Conservation (phyloP, 2,888 invertebrate species). For the Agrenia bidenticulata region DNA sequence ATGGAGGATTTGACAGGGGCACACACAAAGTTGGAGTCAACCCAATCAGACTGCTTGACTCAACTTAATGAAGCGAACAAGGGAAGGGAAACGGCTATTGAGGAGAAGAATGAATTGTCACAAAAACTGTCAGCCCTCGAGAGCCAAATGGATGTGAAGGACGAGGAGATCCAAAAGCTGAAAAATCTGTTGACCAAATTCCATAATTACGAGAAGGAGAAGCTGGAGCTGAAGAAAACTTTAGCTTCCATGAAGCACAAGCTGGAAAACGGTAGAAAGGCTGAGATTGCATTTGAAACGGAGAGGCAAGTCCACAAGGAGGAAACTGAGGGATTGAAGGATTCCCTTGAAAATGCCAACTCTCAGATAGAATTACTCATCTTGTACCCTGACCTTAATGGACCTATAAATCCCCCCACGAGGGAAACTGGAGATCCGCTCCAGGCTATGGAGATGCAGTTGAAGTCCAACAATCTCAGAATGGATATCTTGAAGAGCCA, state of each 20-base stretch:
- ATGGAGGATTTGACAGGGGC: slow-evolving; percentile 27
- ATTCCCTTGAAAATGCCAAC: slow-evolving; percentile 18
- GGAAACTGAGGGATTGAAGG: slow-evolving; percentile 9
- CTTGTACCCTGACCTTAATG: slow-evolving; percentile 40
- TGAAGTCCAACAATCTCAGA: slow-evolving; percentile 39
- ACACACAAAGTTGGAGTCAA: slow-evolving; percentile 21
- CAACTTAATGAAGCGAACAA: slow-evolving; percentile 18
- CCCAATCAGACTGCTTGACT: neutral
- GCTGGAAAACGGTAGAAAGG: neutral
- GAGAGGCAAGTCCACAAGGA: neutral
- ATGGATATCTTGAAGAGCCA: slow-evolving; percentile 39
- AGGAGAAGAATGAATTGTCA: slow-evolving; percentile 11
- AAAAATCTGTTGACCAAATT: neutral
- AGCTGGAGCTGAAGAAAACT: slow-evolving; percentile 7
- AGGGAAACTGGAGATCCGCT: slow-evolving; percentile 19
- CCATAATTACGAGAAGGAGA: slow-evolving; percentile 3
- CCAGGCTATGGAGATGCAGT: slow-evolving; percentile 42
- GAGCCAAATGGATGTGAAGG: slow-evolving; percentile 20
- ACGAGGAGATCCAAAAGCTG: slow-evolving; percentile 24
- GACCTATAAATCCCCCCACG: slow-evolving; percentile 33
- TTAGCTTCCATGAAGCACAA: neutral
- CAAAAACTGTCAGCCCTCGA: slow-evolving; percentile 19
- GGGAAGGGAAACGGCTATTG: slow-evolving; percentile 9
- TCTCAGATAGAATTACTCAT: slow-evolving; percentile 35
- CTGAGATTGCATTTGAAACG: neutral